Evolutionary conservation across 2,113 vertebrate species (phyloP), one percentile per base, ranked within the genome.

Genomic region (Tenrec ecaudatus): DNA sequence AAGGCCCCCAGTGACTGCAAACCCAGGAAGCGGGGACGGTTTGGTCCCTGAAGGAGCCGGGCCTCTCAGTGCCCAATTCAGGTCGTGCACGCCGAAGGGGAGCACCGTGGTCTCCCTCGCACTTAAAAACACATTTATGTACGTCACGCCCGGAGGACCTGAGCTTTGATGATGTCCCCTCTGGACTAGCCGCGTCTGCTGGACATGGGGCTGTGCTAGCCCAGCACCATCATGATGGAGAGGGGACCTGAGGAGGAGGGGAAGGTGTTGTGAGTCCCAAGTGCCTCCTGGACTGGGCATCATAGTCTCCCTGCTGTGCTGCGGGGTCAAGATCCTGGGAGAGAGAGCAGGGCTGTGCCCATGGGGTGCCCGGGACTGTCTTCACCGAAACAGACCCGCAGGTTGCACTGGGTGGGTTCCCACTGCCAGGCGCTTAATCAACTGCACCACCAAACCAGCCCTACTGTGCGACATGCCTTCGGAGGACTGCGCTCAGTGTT

Each of bases 11-110:
- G 38, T 84, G 4, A 2, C 71, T 31, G 79, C 86, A 60, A 82
- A 76, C 87, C 78, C 20, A 69, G 89, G 92, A 22, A 62, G 60
- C 7, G 83, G 80, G 53, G 47, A 62, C 60, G 22, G 60, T 22
- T 62, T 23, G 22, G 60, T 23, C 16, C 60, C 60, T 62, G 22
- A 23, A 19, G 60, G 60, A 66, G 64, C 64, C 25, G 23, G 23
- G 64, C 22, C 60, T 23, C 16, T 20, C 17, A 62, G 17, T 62
- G 60, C 22, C 22, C 60, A 11, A 19, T 62, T 62, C 3, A 2
- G 62, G n/a, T 64, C 75, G 83, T 33, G 8, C 23, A 31, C 1
- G n/a, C 25, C 27, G 2, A 0, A 27, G 77, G 3, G 31, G 43
- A 17, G 43, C 40, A n/a, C 77, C 3, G 14, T 62, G 31, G 0